Conservation (phyloP, 2,113 vertebrate genomes). For the Sitta europaea region DNA sequence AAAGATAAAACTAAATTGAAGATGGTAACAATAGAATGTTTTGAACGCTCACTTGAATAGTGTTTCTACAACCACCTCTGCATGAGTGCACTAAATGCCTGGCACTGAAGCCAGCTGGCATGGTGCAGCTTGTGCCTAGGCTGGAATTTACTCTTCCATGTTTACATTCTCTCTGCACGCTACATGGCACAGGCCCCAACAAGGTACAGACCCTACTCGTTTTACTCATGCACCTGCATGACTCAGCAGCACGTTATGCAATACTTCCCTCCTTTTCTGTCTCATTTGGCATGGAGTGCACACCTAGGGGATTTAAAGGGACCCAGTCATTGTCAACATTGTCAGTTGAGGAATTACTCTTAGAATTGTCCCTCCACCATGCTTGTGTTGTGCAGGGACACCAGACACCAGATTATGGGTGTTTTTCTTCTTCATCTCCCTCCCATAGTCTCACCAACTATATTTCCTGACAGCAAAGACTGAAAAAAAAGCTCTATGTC, state of each 20-base stretch:
- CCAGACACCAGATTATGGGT: neutral
- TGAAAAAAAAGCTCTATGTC: neutral
- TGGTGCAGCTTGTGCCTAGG: neutral
- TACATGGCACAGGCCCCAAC: neutral
- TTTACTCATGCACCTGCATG: neutral
- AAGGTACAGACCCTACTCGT: fast-evolving
- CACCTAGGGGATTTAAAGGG: neutral
- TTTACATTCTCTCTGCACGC: neutral
- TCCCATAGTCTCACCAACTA: neutral
- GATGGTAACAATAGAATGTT: neutral
- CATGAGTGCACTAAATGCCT: neutral
- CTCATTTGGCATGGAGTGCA: neutral
- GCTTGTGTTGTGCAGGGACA: neutral
- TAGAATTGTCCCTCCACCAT: neutral
- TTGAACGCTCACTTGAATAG: neutral
- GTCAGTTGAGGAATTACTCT: neutral
- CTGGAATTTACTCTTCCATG: neutral
- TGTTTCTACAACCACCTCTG: neutral
- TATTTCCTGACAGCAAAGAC: neutral
- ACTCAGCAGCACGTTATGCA: neutral
- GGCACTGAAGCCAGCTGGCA: neutral
- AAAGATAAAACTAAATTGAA: neutral
- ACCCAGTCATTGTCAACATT: neutral
- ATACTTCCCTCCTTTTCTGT: neutral
- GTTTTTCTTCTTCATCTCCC: neutral